Base-by-base conservation (phyloP, 2,888 invertebrate species). In the Didymodactylos carnosus region DNA sequence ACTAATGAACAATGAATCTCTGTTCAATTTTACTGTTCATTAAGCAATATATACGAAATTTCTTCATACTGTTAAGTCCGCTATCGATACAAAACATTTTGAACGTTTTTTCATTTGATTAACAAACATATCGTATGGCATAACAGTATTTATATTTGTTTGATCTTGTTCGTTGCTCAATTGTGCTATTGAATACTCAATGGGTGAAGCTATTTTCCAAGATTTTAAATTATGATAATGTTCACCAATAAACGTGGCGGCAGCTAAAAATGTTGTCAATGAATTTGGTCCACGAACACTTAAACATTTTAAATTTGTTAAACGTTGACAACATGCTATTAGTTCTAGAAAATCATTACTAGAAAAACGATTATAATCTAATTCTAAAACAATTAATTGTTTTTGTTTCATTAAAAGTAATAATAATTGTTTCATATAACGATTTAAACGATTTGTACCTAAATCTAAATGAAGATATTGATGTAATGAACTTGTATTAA, bases 321-420 rank as follows among this genome's bases (percentile, higher is more conserved):
- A 16, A 35, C 62, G 62, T 62, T 62, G 62, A 62, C 62, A 62
- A 62, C 62, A 62, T 7, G 62, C 62, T 7, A 62, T 62, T 35
- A 62, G 35, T 62, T 62, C 62, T 14, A 74, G 53, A 46, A 71
- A 74, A 41, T 74, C 74, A 43, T 53, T 74, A 27, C 71, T 71
- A 40, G 71, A 71, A 41, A 74, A 74, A n/a, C 74, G 40, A 69
- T 74, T 74, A 53, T 74, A 71, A 23, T 74, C 74, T 14, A 74
- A 46, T 29, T 74, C 74, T 29, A 74, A 62, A 10, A 74, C 74
- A 39, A 69, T 27, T n/a, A 74, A 41, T 62, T 51, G 71, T 23
- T 53, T 19, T 74, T 72, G 53, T 74, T 71, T 74, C 4, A 74
- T 29, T 29, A 74, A 53, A 19, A 74, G 35, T 41, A 74, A 71